Conservation (phyloP, 2,888 invertebrate species). For the Hymenopus coronatus region DNA sequence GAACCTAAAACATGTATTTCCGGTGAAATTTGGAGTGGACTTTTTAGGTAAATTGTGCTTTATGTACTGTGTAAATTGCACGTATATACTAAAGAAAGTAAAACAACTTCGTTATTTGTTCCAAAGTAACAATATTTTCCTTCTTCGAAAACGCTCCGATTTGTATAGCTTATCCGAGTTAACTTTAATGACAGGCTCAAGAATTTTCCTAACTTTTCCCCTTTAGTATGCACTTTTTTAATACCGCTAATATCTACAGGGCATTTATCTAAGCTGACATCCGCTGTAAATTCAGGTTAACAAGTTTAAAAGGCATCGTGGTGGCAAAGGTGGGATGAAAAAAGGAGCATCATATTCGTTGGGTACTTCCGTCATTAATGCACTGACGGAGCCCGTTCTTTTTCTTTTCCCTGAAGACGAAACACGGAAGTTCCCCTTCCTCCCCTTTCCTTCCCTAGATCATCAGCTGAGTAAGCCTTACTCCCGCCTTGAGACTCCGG, state of each 20-base stretch:
- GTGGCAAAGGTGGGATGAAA: background rate
- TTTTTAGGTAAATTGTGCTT: too few species aligned
- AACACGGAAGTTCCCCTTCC: background rate
- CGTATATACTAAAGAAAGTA: too few species aligned
- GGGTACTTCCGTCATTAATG: background rate
- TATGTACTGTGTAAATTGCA: too few species aligned
- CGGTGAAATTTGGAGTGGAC: too few species aligned
- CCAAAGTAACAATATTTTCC: too few species aligned
- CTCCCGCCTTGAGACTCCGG: background rate
- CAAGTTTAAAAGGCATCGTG: background rate
- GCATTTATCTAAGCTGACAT: background rate
- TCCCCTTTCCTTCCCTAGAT: background rate
- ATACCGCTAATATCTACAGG: background rate
- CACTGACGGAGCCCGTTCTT: background rate
- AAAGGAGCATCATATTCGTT: background rate
- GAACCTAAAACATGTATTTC: too few species aligned
- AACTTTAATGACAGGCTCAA: background rate
- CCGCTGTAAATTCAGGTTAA: background rate
- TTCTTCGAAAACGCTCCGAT: background rate
- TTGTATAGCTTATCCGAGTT: background rate
- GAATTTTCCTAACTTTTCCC: background rate
- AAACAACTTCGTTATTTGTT: too few species aligned
- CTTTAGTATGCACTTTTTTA: background rate
- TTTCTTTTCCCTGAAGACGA: background rate
- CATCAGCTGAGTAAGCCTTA: background rate